phyloP scores from a whole-genome alignment of 2,797 vertebrate genomes.

The Sebastes hopkinsi region DNA sequence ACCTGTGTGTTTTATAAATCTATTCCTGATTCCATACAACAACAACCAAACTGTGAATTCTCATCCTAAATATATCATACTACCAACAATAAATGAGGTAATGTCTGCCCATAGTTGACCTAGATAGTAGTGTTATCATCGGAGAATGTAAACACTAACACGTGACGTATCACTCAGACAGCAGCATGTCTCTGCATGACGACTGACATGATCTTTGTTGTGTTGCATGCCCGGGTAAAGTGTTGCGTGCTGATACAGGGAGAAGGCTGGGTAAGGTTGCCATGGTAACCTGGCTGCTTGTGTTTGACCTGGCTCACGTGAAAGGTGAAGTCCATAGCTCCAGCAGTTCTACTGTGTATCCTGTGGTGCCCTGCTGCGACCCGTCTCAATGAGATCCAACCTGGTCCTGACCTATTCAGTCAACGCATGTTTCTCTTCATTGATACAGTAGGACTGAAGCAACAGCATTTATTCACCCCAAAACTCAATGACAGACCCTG shows the following conservation, averaged over 20 bases:
- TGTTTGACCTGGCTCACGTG: constrained; percentile 41
- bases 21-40: neutral
- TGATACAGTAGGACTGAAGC: neutral
- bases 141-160: constrained; percentile 35
- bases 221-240: constrained; percentile 73
- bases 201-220: constrained; percentile 48
- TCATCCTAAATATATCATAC: neutral
- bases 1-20: neutral
- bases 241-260: constrained; percentile 61
- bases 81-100: neutral
- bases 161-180: constrained; percentile 3
- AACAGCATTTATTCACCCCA: neutral
- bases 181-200: constrained; percentile 71
- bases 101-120: neutral
- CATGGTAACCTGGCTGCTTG: constrained; percentile 41
- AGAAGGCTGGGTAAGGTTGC: constrained; percentile 64
- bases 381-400: constrained; percentile 27
- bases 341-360: constrained; percentile 24
- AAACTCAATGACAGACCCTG: neutral
- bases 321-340: constrained; percentile 51
- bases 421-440: neutral
- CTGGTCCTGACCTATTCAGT: constrained; percentile 65
- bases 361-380: constrained; percentile 17
- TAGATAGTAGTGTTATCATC: neutral
- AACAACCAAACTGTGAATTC: neutral